Conservation (phyloP, 2,888 invertebrate species). For the Isoperla grammatica region DNA sequence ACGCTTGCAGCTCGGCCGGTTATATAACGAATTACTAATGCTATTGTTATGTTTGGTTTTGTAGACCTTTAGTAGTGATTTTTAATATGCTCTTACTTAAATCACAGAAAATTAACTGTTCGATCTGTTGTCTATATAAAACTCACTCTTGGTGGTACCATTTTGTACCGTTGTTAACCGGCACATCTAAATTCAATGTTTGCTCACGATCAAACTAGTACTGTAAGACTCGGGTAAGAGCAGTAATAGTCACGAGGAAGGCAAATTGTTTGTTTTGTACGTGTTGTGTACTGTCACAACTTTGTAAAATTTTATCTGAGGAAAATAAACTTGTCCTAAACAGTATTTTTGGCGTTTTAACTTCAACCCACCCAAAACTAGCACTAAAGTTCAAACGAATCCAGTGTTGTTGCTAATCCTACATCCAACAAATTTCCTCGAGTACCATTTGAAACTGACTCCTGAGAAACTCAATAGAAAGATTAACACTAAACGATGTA, state of each 20-base stretch:
- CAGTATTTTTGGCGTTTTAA: background rate
- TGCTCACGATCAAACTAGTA: background rate
- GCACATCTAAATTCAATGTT: constrained; percentile 9
- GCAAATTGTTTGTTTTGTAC: constrained; percentile 11
- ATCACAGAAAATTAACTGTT: constrained; percentile 25
- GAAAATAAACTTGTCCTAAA: constrained; percentile 24
- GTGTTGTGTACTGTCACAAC: constrained; percentile 16
- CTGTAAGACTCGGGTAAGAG: constrained; percentile 12
- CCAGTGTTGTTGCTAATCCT: background rate
- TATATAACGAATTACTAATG: constrained; percentile 4
- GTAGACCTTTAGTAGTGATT: constrained; percentile 27
- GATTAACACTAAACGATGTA: background rate
- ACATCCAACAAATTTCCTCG: background rate
- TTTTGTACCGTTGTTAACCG: constrained; percentile 5
- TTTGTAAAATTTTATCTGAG: constrained; percentile 30
- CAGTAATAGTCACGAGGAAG: constrained; percentile 9
- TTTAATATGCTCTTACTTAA: constrained; percentile 24
- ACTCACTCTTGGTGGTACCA: constrained; percentile 6
- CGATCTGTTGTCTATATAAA: constrained; percentile 21
- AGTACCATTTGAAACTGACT: too few species aligned
- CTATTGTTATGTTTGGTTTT: constrained; percentile 25
- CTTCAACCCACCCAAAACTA: background rate
- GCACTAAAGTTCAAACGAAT: background rate
- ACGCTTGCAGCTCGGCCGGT: constrained; percentile 20
- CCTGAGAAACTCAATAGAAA: background rate